These are phyloP conservation scores for Centruroides sculpturatus DNA, from an alignment of 1,140 invertebrate species.

Conservation along the genomic window DNA sequence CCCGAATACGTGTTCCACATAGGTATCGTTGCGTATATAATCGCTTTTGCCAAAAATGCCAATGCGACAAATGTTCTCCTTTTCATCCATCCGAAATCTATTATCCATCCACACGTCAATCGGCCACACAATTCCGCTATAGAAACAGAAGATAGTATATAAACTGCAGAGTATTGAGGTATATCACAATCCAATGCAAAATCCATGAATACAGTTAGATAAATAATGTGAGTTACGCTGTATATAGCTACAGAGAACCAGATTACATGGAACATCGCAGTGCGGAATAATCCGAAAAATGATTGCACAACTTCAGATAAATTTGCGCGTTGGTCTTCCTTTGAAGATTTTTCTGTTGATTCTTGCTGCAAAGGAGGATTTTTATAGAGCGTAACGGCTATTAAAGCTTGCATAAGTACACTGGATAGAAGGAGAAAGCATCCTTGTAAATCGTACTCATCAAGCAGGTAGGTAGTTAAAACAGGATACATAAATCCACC, in stretches of 20 bases:
- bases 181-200: no score
- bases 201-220: no score
- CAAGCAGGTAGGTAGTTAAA: conserved; percentile 21
- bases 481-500: conserved; percentile 26
- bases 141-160: conserved; percentile 3
- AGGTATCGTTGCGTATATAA: no score
- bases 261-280: no score
- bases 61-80: conserved; percentile 4
- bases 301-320: no score
- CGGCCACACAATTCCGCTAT: conserved; percentile 5
- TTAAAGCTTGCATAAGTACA: not conserved
- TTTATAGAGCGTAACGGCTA: no score
- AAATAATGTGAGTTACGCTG: no score
- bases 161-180: not conserved
- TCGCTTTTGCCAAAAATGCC: conserved; percentile 7
- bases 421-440: conserved; percentile 11
- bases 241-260: no score
- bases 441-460: conserved; percentile 11
- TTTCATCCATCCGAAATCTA: conserved; percentile 4
- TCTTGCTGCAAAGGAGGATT: no score
- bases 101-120: conserved; percentile 10
- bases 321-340: no score
- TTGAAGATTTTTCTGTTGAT: no score
- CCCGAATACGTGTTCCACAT: not conserved
- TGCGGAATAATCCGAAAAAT: no score